Evolutionary conservation across 2,113 vertebrate species (phyloP).

Genomic region (Echinops telfairi): DNA sequence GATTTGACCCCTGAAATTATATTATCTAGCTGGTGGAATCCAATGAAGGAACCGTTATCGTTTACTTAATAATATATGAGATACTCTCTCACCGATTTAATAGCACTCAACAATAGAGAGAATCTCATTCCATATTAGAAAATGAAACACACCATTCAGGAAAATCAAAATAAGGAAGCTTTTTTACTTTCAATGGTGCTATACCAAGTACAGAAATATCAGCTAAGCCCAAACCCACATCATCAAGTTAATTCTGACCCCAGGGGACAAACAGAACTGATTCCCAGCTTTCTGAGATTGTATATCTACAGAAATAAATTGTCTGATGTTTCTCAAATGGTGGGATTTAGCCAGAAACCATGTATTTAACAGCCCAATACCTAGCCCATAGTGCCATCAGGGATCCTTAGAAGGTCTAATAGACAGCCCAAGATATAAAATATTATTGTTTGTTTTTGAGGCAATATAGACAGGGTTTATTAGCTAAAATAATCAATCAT

Average conservation of each 20-base stretch:
- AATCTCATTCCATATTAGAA: conserved; percentile 15
- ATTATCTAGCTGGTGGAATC: conserved; percentile 34
- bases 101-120: conserved; percentile 9
- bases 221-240: too few relatives aligned
- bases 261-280: too few relatives aligned
- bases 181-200: background rate
- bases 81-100: background rate
- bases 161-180: conserved; percentile 34
- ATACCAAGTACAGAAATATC: background rate
- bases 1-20: background rate
- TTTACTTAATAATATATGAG: conserved; percentile 31
- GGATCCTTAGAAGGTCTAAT: too few relatives aligned
- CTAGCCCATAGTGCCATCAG: too few relatives aligned
- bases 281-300: too few relatives aligned
- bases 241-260: too few relatives aligned
- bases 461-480: background rate
- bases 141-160: conserved; percentile 47
- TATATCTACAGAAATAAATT: too few relatives aligned
- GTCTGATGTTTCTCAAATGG: too few relatives aligned
- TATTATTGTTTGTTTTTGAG: background rate
- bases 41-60: conserved; percentile 6
- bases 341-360: too few relatives aligned
- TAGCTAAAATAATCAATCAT: conserved; percentile 14
- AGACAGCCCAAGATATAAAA: background rate
- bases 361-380: too few relatives aligned